These are phyloP conservation scores for Aphaenogaster rudis DNA, from an alignment of 1,140 invertebrate species.

Conservation along the genomic window DNA sequence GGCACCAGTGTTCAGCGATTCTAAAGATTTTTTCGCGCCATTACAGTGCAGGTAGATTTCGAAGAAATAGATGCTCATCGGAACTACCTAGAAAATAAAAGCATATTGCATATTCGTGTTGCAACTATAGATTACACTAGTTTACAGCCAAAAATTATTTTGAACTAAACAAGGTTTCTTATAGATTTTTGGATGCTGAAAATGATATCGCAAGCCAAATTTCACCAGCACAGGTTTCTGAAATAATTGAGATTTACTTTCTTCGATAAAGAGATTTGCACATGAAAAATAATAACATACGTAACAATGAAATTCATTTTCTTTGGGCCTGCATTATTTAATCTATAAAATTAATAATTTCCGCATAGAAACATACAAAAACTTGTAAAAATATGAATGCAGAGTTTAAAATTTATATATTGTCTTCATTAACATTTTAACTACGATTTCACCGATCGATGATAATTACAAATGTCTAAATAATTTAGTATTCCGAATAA, in stretches of 20 bases:
- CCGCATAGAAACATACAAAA: background rate
- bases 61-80: conserved; percentile 33
- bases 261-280: background rate
- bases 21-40: conserved; percentile 1
- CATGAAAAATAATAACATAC: background rate
- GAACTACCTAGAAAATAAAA: conserved; percentile 10
- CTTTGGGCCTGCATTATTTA: background rate
- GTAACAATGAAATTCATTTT: background rate
- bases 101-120: background rate
- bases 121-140: background rate
- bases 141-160: no score
- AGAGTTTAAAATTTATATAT: background rate
- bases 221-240: no score
- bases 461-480: background rate
- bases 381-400: background rate
- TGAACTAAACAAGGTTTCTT: no score
- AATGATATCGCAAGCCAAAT: no score
- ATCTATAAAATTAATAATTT: background rate
- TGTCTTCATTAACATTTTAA: background rate
- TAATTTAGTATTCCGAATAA: background rate
- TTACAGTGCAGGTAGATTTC: conserved; percentile 50
- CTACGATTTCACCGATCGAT: background rate
- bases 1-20: background rate
- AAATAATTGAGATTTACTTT: no score
- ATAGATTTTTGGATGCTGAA: no score